These are phyloP conservation scores for Gandaritis pyraliata DNA, from an alignment of 2,888 invertebrate species.

Conservation along the genomic window DNA sequence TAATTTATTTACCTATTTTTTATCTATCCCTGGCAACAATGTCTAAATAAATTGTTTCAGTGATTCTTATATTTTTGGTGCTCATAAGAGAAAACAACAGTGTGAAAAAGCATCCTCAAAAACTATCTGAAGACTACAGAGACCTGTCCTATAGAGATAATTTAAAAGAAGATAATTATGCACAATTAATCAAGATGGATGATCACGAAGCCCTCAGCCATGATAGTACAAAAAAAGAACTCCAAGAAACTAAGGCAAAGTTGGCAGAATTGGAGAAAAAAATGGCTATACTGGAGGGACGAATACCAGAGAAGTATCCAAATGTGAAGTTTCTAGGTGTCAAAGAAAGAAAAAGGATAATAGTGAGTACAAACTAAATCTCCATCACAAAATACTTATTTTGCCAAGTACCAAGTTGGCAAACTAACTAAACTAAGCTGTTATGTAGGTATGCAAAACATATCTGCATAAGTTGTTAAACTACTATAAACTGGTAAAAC, in stretches of 20 bases:
- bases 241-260: slow-evolving; percentile 86
- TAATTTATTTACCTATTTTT: too few species aligned
- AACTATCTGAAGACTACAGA: slow-evolving; percentile 54
- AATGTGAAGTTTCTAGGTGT: slow-evolving; percentile 96
- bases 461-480: too few species aligned
- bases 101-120: slow-evolving; percentile 52
- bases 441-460: too few species aligned
- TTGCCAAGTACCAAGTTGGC: too few species aligned
- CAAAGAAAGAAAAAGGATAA: slow-evolving; percentile 94
- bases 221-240: slow-evolving; percentile 71
- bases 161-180: slow-evolving; percentile 55
- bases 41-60: slow-evolving; percentile 52
- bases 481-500: too few species aligned
- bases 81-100: slow-evolving; percentile 39
- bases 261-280: slow-evolving; percentile 89
- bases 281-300: slow-evolving; percentile 88
- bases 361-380: slow-evolving; percentile 82
- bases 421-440: too few species aligned
- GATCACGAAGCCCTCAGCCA: slow-evolving; percentile 49
- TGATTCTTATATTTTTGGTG: slow-evolving; percentile 67
- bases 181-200: slow-evolving; percentile 49
- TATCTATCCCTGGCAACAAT: too few species aligned
- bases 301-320: slow-evolving; percentile 93
- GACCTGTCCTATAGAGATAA: slow-evolving; percentile 59
- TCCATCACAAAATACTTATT: neutral